Conservation (phyloP, 2,888 invertebrate species). For the Choristoneura rosaceana region DNA sequence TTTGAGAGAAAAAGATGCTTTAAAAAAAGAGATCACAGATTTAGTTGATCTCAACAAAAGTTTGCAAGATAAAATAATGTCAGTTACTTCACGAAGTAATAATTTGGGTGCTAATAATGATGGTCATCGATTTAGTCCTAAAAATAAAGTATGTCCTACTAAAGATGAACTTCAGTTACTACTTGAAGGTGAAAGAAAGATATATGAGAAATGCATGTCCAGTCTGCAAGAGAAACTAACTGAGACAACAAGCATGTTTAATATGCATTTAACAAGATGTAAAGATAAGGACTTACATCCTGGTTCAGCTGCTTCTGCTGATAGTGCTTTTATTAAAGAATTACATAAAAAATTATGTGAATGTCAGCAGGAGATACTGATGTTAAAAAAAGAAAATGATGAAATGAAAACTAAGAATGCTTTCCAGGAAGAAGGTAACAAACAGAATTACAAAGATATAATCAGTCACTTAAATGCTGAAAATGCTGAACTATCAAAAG, state of each 20-base stretch:
- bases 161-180: conserved; percentile 72
- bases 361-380: conserved; percentile 78
- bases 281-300: conserved; percentile 54
- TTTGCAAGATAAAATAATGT: conserved; percentile 76
- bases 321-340: conserved; percentile 69
- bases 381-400: conserved; percentile 80
- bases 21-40: conserved; percentile 78
- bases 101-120: conserved; percentile 50
- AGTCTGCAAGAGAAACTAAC: conserved; percentile 70
- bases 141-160: conserved; percentile 62
- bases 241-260: conserved; percentile 72
- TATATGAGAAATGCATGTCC: conserved; percentile 73
- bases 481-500: conserved; percentile 76
- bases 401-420: conserved; percentile 62
- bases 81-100: conserved; percentile 53
- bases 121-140: conserved; percentile 50
- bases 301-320: conserved; percentile 50
- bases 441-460: conserved; percentile 74
- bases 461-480: conserved; percentile 76
- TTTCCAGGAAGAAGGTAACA: conserved; percentile 59
- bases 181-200: conserved; percentile 73
- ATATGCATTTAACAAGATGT: conserved; percentile 64
- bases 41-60: conserved; percentile 78
- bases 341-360: conserved; percentile 78
- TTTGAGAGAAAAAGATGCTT: conserved; percentile 71